phyloP scores from a whole-genome alignment of 2,797 vertebrate genomes.

The Myiotriccus ornatus region DNA sequence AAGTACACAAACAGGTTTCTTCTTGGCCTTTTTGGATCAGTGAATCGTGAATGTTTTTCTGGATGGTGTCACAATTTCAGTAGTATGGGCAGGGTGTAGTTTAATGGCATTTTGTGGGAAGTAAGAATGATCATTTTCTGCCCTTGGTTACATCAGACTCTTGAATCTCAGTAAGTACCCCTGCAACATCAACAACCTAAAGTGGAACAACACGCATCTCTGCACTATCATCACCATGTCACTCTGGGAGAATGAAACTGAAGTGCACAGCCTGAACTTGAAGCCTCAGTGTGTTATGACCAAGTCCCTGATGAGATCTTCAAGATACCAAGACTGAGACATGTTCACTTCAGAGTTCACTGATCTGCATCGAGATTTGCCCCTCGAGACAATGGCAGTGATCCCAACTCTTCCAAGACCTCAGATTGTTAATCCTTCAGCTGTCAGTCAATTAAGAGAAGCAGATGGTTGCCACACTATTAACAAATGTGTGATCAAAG shows the following conservation, averaged over 20 bases:
- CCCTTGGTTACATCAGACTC: background rate
- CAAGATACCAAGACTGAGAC: background rate
- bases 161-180: background rate
- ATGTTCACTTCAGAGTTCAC: background rate
- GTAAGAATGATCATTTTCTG: background rate
- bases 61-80: background rate
- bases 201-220: background rate
- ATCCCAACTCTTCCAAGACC: background rate
- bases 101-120: background rate
- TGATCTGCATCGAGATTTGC: background rate
- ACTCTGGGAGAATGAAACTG: background rate
- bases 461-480: background rate
- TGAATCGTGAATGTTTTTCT: background rate
- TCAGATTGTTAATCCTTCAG: background rate
- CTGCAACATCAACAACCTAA: background rate
- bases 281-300: background rate
- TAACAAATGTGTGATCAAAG: background rate
- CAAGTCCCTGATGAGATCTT: background rate
- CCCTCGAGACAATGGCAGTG: background rate
- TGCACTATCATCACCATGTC: background rate
- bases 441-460: background rate
- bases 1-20: background rate
- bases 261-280: background rate
- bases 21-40: background rate
- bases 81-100: background rate